Evolutionary conservation across 2,113 vertebrate species (phyloP).

Genomic region (Leptodactylus fuscus): DNA sequence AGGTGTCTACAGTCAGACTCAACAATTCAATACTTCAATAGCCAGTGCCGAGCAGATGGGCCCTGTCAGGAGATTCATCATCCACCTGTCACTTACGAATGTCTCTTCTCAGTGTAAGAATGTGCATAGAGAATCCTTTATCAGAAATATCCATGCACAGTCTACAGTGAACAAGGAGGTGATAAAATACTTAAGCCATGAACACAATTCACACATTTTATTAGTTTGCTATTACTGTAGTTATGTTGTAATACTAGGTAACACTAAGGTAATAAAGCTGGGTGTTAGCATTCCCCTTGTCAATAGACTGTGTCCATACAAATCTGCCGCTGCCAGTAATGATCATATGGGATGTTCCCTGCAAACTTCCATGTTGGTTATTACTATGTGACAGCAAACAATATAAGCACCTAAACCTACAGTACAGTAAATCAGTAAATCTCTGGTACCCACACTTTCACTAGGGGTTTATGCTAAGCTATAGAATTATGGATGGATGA

Average conservation of each 20-base stretch:
- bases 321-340: too few species aligned
- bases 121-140: constrained; percentile 29
- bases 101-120: constrained; percentile 26
- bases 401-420: too few species aligned
- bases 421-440: too few species aligned
- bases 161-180: constrained; percentile 24
- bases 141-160: background rate
- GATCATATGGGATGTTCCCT: too few species aligned
- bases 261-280: background rate
- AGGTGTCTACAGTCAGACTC: constrained; percentile 26
- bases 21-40: constrained; percentile 7
- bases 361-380: too few species aligned
- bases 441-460: too few species aligned
- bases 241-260: constrained; percentile 1
- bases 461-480: too few species aligned
- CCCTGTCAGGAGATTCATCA: constrained; percentile 25
- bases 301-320: too few species aligned
- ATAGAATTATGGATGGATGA: too few species aligned
- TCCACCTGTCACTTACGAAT: constrained; percentile 20
- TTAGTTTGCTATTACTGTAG: background rate
- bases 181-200: background rate
- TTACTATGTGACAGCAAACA: too few species aligned
- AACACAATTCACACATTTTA: constrained; percentile 40
- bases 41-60: background rate
- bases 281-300: too few species aligned